phyloP scores from a whole-genome alignment of 2,113 vertebrate genomes.

The Genyomyrus donnyi region DNA sequence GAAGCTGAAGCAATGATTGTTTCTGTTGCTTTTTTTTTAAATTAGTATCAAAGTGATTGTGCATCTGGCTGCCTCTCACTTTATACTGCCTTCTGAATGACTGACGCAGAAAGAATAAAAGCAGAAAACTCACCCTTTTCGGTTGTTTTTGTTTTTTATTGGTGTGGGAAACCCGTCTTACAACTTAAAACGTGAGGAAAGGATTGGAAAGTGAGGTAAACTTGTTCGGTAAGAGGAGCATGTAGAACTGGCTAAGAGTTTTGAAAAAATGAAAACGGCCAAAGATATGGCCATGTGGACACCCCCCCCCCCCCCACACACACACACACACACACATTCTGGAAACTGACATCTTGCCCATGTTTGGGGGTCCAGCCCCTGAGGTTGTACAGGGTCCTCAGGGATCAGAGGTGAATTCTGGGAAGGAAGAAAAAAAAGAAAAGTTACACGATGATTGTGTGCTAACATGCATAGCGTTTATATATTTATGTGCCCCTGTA shows the following conservation, averaged over 20 bases:
- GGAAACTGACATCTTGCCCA: not conserved
- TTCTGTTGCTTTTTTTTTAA: conserved; percentile 32
- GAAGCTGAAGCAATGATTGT: not conserved
- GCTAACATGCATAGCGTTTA: not conserved
- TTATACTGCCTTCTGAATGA: conserved; percentile 53
- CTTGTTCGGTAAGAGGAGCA: not conserved
- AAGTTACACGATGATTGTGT: not conserved
- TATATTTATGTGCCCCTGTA: not conserved
- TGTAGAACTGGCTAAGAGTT: not conserved
- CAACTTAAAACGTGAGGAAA: not conserved
- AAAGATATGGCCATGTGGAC: not conserved
- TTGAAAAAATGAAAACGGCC: not conserved
- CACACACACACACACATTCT: not conserved
- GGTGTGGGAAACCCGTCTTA: not conserved
- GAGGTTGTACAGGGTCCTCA: not conserved
- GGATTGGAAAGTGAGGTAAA: not conserved
- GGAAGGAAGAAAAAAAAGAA: not conserved
- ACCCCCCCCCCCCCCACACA: not conserved
- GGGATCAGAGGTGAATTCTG: conserved; percentile 1
- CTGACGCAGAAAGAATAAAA: conserved; percentile 43
- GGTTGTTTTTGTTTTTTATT: not conserved
- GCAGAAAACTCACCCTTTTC: conserved; percentile 10
- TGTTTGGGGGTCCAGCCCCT: not conserved
- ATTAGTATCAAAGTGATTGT: conserved; percentile 19
- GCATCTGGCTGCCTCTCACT: conserved; percentile 36